These are phyloP conservation scores for Caenorhabditis becei DNA, from an alignment of 2,888 invertebrate species.

Conservation along the genomic window DNA sequence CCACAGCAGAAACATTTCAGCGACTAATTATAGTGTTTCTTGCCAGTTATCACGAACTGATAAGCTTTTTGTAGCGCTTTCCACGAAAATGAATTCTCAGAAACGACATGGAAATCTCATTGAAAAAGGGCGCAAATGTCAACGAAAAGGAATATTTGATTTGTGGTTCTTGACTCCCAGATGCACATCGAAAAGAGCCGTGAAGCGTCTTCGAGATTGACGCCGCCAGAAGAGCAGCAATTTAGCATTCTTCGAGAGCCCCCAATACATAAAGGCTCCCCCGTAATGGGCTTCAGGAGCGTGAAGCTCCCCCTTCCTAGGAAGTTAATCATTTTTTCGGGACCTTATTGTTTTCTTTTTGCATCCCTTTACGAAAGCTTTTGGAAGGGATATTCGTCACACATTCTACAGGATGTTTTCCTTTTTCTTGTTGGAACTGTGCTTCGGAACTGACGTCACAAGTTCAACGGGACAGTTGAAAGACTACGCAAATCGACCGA, in stretches of 20 bases:
- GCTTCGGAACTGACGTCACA: conserved; percentile 40
- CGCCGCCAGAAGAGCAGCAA: conserved; percentile 4
- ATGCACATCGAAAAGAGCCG: background rate
- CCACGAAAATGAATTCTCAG: background rate
- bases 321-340: background rate
- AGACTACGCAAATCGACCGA: conserved; percentile 27
- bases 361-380: too few species aligned
- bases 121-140: conserved; percentile 6
- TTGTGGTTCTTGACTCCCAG: conserved; percentile 24
- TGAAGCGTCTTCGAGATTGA: conserved; percentile 4
- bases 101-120: conserved; percentile 1
- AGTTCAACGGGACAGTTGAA: conserved; percentile 58
- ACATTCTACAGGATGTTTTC: background rate
- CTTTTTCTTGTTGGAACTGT: background rate
- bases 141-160: conserved; percentile 23
- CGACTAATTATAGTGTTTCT: conserved; percentile 2
- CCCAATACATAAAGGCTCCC: background rate
- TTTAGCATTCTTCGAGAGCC: conserved; percentile 5
- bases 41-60: background rate
- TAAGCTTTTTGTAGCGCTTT: background rate
- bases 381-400: too few species aligned
- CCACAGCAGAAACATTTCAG: background rate
- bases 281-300: background rate
- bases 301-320: background rate
- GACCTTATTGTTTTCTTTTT: background rate